Conservation (phyloP, 2,113 vertebrate genomes). For the Rutilus rutilus region DNA sequence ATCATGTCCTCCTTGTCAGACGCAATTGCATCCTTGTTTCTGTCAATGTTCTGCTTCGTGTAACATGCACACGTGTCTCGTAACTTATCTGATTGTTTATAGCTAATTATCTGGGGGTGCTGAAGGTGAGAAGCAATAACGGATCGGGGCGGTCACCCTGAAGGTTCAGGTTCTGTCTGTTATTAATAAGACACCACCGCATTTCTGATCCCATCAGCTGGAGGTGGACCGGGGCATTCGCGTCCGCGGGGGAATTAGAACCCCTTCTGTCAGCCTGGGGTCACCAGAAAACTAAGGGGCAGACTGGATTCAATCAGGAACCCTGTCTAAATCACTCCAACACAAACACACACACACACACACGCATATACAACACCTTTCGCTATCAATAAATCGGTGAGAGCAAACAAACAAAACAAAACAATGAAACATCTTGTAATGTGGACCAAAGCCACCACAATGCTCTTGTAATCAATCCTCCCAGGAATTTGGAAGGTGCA, state of each 20-base stretch:
- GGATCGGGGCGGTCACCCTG: conserved; percentile 33
- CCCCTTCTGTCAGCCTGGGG: conserved; percentile 62
- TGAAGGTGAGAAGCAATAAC: conserved; percentile 38
- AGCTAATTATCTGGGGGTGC: conserved; percentile 39
- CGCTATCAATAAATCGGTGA: conserved; percentile 24
- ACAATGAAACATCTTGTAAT: conserved; percentile 27
- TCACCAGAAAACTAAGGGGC: conserved; percentile 20
- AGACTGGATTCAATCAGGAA: conserved; percentile 61
- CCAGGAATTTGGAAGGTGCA: conserved; percentile 43
- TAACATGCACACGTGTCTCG: conserved; percentile 3
- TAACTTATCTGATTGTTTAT: conserved; percentile 27
- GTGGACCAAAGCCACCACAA: conserved; percentile 40
- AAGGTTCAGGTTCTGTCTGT: conserved; percentile 29
- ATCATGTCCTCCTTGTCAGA: conserved; percentile 22
- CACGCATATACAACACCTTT: conserved; percentile 25
- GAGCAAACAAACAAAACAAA: conserved; percentile 31
- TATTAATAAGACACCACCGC: conserved; percentile 52
- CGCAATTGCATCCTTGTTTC: not conserved
- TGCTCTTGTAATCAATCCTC: conserved; percentile 47
- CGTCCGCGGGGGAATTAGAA: conserved; percentile 28
- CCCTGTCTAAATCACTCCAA: conserved; percentile 44
- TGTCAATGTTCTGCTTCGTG: not conserved
- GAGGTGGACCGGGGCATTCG: conserved; percentile 36
- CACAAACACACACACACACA: conserved; percentile 9
- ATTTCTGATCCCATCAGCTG: conserved; percentile 56